A percentile compares a stretch with the other conserved stretches of the same genome.
Evolutionary conservation across 2,113 vertebrate genomes (phyloP).

Genomic region (Seriola quinqueradiata): DNA sequence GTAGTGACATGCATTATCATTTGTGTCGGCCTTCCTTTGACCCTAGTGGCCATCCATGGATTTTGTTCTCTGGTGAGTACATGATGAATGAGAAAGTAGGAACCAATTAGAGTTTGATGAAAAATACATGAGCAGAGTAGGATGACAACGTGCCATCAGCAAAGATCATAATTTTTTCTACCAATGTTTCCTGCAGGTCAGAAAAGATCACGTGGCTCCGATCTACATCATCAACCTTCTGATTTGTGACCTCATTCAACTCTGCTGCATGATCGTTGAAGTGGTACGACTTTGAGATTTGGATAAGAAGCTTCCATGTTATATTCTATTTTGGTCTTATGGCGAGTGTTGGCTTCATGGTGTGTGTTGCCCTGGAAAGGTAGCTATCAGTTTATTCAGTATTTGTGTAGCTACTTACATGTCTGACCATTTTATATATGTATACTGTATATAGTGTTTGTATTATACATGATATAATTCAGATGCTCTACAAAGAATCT

Average conservation of each 20-base stretch:
- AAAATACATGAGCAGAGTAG: not conserved
- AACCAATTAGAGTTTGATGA: too few relatives aligned
- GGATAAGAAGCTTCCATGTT: rapidly evolving
- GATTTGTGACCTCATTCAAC: conserved; percentile 19
- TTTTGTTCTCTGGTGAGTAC: too few relatives aligned
- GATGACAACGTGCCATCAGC: not conserved
- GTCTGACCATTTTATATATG: too few relatives aligned
- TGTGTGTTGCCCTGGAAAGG: conserved; percentile 21
- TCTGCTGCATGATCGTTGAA: not conserved
- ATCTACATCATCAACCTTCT: conserved; percentile 24
- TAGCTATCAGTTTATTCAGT: not conserved
- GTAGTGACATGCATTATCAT: too few relatives aligned
- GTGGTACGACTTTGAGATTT: too few relatives aligned
- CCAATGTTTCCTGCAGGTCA: not conserved
- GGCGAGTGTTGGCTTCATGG: conserved; percentile 17
- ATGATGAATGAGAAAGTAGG: too few relatives aligned
- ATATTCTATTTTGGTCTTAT: not conserved
- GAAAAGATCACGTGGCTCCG: not conserved
- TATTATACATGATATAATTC: not conserved
- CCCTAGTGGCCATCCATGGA: too few relatives aligned
- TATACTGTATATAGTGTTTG: too few relatives aligned
- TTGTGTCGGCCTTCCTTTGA: too few relatives aligned
- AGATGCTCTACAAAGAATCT: too few relatives aligned
- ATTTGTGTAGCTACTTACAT: not conserved
- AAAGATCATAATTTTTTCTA: not conserved